Conservation (phyloP, 1,140 invertebrate genomes). For the Oryctes rhinoceros region DNA sequence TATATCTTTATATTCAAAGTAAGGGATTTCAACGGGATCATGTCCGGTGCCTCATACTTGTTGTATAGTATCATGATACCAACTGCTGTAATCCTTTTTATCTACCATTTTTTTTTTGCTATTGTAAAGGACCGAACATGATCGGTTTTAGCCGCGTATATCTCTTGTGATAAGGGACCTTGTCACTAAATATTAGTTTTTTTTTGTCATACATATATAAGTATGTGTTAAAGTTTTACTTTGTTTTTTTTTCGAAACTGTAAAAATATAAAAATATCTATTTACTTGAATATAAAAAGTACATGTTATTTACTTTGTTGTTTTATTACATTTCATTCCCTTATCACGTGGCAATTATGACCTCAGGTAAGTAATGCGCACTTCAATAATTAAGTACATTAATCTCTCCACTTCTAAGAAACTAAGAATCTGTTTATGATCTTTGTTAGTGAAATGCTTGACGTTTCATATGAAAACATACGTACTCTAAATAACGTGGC, state of each 20-base stretch:
- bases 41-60: neutral
- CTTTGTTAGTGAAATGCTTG: too few species aligned
- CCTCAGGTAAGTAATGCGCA: too few species aligned
- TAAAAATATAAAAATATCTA: constrained; percentile 43
- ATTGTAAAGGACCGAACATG: constrained; percentile 2
- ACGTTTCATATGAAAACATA: too few species aligned
- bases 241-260: constrained; percentile 46
- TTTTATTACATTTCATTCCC: neutral
- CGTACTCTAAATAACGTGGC: too few species aligned
- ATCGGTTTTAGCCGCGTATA: constrained; percentile 43
- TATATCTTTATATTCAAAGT: constrained; percentile 50
- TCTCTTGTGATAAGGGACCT: constrained; percentile 61
- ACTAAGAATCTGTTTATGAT: too few species aligned
- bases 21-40: neutral
- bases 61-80: neutral
- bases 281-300: constrained; percentile 44
- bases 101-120: neutral
- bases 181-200: constrained; percentile 55
- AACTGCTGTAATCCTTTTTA: constrained; percentile 16
- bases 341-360: neutral
- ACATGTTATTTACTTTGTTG: constrained; percentile 40
- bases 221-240: constrained; percentile 53
- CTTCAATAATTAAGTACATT: too few species aligned
- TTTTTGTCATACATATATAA: constrained; percentile 38
- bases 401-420: too few species aligned